Evolutionary conservation across 2,888 invertebrate genomes (phyloP).

Genomic region (Orthosia gracilis): DNA sequence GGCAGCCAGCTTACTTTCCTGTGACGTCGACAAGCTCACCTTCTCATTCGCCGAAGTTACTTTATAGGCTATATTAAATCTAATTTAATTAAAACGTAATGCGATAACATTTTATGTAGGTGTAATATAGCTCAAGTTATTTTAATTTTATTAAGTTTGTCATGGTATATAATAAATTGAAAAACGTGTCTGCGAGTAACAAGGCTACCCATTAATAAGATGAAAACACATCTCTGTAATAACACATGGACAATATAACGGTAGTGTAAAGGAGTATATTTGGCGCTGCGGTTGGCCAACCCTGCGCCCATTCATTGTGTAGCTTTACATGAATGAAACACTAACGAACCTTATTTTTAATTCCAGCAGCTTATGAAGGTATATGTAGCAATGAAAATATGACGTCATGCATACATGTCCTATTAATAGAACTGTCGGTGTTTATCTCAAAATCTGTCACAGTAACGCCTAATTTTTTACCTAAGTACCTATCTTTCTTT

Average conservation of each 20-base stretch:
- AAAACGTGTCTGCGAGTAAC: constrained; percentile 30
- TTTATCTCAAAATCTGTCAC: constrained; percentile 14
- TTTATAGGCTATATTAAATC: constrained; percentile 32
- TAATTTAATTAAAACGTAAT: constrained; percentile 59
- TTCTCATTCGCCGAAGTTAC: constrained; percentile 39
- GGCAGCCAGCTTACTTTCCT: constrained; percentile 25
- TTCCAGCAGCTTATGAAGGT: constrained; percentile 28
- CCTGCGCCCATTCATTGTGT: constrained; percentile 69
- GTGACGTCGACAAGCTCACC: constrained; percentile 39
- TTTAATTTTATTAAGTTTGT: constrained; percentile 6
- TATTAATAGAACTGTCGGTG: constrained; percentile 17
- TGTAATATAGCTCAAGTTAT: constrained; percentile 40
- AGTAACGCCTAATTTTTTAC: constrained; percentile 10
- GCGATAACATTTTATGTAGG: constrained; percentile 48
- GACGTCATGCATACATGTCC: constrained; percentile 41
- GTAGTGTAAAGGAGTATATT: constrained; percentile 55
- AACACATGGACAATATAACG: constrained; percentile 46
- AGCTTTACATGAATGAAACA: constrained; percentile 75
- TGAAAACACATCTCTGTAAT: constrained; percentile 48
- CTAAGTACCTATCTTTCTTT: constrained; percentile 6
- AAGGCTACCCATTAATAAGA: constrained; percentile 30
- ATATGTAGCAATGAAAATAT: constrained; percentile 38
- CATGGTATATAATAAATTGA: constrained; percentile 37
- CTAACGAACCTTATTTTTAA: constrained; percentile 75
- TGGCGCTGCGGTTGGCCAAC: constrained; percentile 46